phyloP scores from a whole-genome alignment of 2,888 invertebrate genomes.

The Lasioglossum vierecki region DNA sequence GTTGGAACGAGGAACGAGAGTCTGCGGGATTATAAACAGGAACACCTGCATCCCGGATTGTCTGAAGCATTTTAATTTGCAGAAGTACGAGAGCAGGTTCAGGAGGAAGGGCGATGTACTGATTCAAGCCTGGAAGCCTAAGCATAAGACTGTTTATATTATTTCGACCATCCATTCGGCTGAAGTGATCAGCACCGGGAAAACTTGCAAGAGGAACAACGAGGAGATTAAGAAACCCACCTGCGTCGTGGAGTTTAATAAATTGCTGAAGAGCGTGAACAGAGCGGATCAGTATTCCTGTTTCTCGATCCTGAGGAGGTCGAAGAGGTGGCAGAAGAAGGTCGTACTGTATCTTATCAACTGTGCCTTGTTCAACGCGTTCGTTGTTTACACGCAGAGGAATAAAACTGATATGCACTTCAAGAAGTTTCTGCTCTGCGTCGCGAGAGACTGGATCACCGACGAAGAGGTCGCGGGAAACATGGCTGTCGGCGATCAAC shows the following conservation, averaged over 20 bases:
- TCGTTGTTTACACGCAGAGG: background rate
- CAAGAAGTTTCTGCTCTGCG: background rate
- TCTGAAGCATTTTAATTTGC: background rate
- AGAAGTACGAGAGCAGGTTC: background rate
- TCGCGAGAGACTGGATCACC: background rate
- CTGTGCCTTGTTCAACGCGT: slow-evolving; percentile 1
- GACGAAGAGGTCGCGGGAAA: background rate
- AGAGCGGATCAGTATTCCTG: background rate
- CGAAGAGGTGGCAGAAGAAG: slow-evolving; percentile 11
- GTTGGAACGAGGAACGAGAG: background rate
- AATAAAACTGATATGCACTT: background rate
- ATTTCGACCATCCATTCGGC: background rate
- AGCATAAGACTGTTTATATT: background rate
- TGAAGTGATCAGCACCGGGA: background rate
- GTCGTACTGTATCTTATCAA: background rate
- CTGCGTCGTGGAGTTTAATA: background rate
- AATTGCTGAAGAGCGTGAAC: background rate
- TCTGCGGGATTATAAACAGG: background rate
- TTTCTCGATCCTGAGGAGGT: background rate
- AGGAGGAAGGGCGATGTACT: background rate
- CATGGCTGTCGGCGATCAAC: background rate
- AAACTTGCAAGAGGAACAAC: background rate
- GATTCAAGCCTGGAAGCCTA: background rate
- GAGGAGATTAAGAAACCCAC: background rate
- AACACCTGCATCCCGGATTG: background rate